Base-by-base conservation (phyloP, 2,113 vertebrate genomes). In the Apistogramma diplotaenia region DNA sequence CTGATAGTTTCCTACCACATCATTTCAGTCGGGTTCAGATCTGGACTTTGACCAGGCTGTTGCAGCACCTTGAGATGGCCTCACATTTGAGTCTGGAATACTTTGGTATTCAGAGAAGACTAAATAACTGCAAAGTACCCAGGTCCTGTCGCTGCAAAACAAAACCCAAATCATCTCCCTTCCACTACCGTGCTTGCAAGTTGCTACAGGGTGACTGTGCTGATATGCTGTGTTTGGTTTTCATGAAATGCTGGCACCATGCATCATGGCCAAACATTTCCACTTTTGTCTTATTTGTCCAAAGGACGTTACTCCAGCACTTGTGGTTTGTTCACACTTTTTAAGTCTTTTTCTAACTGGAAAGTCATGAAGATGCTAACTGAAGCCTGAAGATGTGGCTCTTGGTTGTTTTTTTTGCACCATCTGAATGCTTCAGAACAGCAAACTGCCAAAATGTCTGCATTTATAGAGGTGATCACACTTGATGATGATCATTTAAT, bases 271-370 rank as follows among this genome's bases (percentile, higher is more conserved):
- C 8, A 40, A 4, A 40, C 37, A 43, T 25, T 35, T 62, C 35
- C 60, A 1, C 60, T 62, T 62, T 23, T n/a, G 35, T 40, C 23
- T 43, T 40, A 9, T 43, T 4, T 43, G 35, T 40, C 60, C 35
- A 62, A 21, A 65, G 60, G 60, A 65, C 35, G 40, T 16, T 43
- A 21, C 18, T 46, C 43, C 43, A 46, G 15, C 6, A 4, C 15
- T 46, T 46, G 15, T 9, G 37, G 10, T 12, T 6, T 46, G 15
- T 25, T 62, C 33, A 15, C 21, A 15, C 60, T 62, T 40, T n/a
- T 40, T 62, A n/a, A 40, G 33, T 40, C 60, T 40, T 62, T 37
- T 40, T 40, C 35, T 62, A 62, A 40, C 59, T 62, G 60, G 6
- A 62, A 1, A 23, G 33, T 62, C 13, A 62, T 40, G 60, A 43